Percentiles rank a stretch among this genome's conserved stretches.
Evolutionary conservation across 2,888 invertebrate species (phyloP).

Genomic region (Drosophila anceps): DNA sequence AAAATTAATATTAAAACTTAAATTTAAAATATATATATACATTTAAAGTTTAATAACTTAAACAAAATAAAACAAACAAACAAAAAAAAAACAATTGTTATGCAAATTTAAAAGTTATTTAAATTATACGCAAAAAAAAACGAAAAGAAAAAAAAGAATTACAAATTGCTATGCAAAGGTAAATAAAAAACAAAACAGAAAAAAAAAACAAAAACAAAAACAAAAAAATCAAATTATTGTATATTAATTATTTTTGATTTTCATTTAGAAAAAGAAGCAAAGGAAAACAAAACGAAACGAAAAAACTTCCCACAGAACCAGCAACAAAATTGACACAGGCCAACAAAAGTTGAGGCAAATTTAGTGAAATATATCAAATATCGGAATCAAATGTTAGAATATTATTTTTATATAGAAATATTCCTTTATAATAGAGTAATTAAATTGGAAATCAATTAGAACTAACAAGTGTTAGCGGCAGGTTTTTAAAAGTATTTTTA

Average conservation of each 20-base stretch:
- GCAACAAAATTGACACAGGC: constrained; percentile 23
- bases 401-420: too few relatives aligned
- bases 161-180: constrained; percentile 67
- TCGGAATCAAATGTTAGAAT: neutral
- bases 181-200: constrained; percentile 27
- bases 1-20: constrained; percentile 27
- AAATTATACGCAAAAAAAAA: constrained; percentile 60
- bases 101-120: constrained; percentile 69
- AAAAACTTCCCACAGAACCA: constrained; percentile 34
- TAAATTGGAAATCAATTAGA: too few relatives aligned
- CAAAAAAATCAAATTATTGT: constrained; percentile 56
- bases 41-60: constrained; percentile 51
- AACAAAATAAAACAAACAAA: constrained; percentile 54
- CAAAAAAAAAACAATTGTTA: constrained; percentile 67
- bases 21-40: constrained; percentile 34
- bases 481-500: too few relatives aligned
- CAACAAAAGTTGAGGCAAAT: neutral
- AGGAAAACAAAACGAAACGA: neutral
- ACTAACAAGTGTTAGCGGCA: too few relatives aligned
- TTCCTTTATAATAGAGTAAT: too few relatives aligned
- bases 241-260: constrained; percentile 65
- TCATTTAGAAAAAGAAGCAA: constrained; percentile 43
- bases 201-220: constrained; percentile 40
- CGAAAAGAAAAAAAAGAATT: constrained; percentile 44
- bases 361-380: neutral